Percentiles rank a stretch among this genome's conserved stretches.
Evolutionary conservation across 1,140 invertebrate genomes (phyloP).

Genomic region (Drosophila nannoptera): DNA sequence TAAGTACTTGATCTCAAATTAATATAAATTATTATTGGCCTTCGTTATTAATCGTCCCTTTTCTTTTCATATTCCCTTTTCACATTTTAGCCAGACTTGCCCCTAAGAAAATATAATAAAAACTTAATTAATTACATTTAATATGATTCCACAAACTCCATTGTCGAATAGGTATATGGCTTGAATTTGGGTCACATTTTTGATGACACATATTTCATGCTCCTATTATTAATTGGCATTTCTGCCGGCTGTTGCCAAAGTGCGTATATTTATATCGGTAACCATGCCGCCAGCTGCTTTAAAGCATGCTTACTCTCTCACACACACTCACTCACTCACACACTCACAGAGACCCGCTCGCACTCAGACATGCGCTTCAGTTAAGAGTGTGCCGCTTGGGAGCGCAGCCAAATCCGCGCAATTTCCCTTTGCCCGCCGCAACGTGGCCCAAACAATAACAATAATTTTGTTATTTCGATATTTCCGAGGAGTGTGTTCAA

Average conservation of each 20-base stretch:
- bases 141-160: constrained; percentile 10
- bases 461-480: constrained; percentile 79
- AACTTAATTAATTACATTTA: constrained; percentile 24
- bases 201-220: constrained; percentile 52
- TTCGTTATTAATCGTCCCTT: background rate
- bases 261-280: constrained; percentile 14
- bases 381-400: constrained; percentile 65
- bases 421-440: constrained; percentile 40
- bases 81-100: too few species aligned
- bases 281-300: constrained; percentile 23
- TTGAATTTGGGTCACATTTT: constrained; percentile 41
- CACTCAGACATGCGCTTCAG: constrained; percentile 31
- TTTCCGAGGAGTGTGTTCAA: constrained; percentile 43
- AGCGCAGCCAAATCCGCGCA: constrained; percentile 63
- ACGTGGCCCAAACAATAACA: constrained; percentile 68
- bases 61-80: background rate
- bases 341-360: constrained; percentile 6
- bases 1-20: too few species aligned
- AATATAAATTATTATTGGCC: background rate
- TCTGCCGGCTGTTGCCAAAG: constrained; percentile 11
- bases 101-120: background rate
- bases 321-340: constrained; percentile 20
- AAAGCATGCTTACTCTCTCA: constrained; percentile 24
- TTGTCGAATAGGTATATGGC: constrained; percentile 8
- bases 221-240: constrained; percentile 59